Percentiles rank a stretch among this genome's conserved stretches.
These are phyloP conservation scores for Leptobrachium ailaonicum DNA, from an alignment of 2,113 vertebrate species.

Conservation along the genomic window DNA sequence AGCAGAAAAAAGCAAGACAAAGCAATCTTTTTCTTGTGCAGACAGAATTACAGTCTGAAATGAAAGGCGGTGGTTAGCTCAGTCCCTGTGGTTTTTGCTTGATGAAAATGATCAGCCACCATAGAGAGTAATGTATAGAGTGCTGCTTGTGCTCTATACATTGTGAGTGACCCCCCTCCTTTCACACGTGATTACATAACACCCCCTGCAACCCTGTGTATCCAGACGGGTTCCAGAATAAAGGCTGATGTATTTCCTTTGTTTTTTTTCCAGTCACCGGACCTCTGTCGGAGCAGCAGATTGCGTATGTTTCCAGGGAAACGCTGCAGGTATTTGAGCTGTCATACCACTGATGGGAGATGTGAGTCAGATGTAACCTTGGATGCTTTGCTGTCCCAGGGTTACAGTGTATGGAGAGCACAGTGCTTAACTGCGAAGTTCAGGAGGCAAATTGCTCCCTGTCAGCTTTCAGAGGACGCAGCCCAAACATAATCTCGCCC, in stretches of 20 bases:
- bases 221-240: not conserved
- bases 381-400: conserved; percentile 12
- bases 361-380: conserved; percentile 40
- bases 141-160: too few species aligned
- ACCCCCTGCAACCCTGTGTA: too few species aligned
- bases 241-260: not conserved
- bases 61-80: too few species aligned
- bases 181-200: too few species aligned
- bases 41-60: too few species aligned
- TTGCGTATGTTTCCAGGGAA: conserved; percentile 97
- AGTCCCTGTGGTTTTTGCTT: too few species aligned
- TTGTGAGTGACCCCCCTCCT: too few species aligned
- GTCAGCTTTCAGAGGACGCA: conserved; percentile 2
- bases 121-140: too few species aligned
- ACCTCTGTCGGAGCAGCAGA: conserved; percentile 93
- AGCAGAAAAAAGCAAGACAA: too few species aligned
- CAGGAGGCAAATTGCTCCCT: conserved; percentile 12
- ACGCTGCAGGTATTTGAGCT: conserved; percentile 86
- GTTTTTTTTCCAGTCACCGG: conserved; percentile 82
- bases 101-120: too few species aligned
- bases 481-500: not conserved
- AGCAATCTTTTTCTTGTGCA: too few species aligned
- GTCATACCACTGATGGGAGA: conserved; percentile 28
- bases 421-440: conserved; percentile 23
- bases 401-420: conserved; percentile 8